A percentile compares a stretch with the other conserved stretches of the same genome.
Evolutionary conservation across 1,140 invertebrate species (phyloP).

Genomic region (Drosophila bocqueti): DNA sequence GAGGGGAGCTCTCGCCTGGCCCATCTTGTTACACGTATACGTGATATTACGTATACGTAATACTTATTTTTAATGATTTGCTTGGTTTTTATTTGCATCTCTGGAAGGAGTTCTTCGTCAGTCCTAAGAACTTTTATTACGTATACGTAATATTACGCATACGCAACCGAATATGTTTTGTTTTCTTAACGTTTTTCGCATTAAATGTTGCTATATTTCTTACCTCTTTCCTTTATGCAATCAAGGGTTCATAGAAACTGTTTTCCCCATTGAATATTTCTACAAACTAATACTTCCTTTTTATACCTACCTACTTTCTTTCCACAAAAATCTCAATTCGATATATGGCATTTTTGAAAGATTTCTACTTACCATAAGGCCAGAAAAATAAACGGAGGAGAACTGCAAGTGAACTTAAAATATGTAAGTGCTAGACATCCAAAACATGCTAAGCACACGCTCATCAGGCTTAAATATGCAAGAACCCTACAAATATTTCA

Average conservation of each 20-base stretch:
- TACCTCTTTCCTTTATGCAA: background rate
- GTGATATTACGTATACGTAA: background rate
- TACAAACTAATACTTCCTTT: background rate
- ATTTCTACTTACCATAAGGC: background rate
- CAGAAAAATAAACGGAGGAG: slow-evolving; percentile 16
- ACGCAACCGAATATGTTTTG: background rate
- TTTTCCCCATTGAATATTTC: background rate
- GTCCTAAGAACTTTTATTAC: no score
- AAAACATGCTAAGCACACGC: slow-evolving; percentile 34
- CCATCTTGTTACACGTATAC: background rate
- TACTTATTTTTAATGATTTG: background rate
- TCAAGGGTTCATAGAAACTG: background rate
- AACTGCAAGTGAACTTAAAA: slow-evolving; percentile 21
- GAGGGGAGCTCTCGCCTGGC: no score
- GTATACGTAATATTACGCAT: background rate
- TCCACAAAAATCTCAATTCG: background rate
- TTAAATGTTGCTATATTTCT: no score
- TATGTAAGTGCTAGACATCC: slow-evolving; percentile 6
- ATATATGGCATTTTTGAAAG: background rate
- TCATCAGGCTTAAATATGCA: slow-evolving; percentile 33
- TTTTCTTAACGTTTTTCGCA: background rate
- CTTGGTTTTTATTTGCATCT: background rate
- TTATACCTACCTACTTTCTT: background rate
- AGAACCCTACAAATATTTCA: slow-evolving; percentile 27
- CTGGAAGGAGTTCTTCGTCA: no score